These are phyloP conservation scores for Pogonocherus hispidulus DNA, from an alignment of 2,888 invertebrate genomes.

Conservation along the genomic window DNA sequence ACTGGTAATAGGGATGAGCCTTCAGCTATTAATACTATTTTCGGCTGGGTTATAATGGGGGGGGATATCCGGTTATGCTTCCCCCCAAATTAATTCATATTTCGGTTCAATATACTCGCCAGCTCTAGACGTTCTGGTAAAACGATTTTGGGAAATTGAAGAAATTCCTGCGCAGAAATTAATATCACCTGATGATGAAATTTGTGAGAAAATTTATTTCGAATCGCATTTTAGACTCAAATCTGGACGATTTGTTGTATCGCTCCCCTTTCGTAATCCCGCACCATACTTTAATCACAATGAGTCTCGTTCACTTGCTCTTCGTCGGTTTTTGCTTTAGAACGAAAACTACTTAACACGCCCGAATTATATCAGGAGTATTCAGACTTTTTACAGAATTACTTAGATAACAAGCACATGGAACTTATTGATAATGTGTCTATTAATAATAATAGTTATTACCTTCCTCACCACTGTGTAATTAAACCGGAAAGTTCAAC, in stretches of 20 bases:
- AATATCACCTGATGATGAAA: not conserved
- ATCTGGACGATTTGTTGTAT: slow-evolving; percentile 5
- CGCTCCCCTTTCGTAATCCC: too few species aligned
- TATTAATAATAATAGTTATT: not conserved
- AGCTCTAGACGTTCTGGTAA: not conserved
- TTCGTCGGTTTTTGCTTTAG: not conserved
- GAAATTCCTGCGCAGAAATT: not conserved
- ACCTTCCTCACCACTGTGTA: too few species aligned
- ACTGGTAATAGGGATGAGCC: too few species aligned
- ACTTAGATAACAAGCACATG: not conserved
- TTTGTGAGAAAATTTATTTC: slow-evolving; percentile 7
- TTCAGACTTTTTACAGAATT: not conserved
- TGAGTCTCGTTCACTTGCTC: too few species aligned
- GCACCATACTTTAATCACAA: too few species aligned
- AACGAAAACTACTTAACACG: not conserved
- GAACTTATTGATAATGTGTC: not conserved
- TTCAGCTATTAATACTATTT: too few species aligned
- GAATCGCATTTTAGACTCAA: too few species aligned
- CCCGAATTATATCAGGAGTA: slow-evolving; percentile 8
- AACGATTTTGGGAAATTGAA: slow-evolving; percentile 1
- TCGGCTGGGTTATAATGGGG: too few species aligned
- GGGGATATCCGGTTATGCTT: not conserved
- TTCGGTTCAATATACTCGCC: not conserved
- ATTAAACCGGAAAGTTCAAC: too few species aligned
- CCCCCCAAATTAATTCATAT: not conserved